These are phyloP conservation scores for Rhinella marina DNA, from an alignment of 2,797 vertebrate genomes.

Conservation along the genomic window DNA sequence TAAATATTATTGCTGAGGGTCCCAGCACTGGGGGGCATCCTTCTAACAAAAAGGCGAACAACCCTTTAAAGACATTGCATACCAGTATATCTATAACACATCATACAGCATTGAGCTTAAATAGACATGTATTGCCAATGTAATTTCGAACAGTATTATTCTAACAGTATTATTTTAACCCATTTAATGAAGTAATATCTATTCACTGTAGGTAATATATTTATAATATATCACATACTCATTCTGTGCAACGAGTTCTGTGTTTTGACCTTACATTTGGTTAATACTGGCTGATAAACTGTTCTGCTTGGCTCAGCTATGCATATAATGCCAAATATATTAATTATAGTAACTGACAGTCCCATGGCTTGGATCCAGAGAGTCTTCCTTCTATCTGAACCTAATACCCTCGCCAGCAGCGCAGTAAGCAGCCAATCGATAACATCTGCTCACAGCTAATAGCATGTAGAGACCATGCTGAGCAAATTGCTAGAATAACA, in stretches of 20 bases:
- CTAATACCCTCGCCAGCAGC: neutral
- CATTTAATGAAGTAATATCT: slow-evolving; percentile 6
- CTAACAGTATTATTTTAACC: slow-evolving; percentile 29
- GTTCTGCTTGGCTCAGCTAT: slow-evolving; percentile 36
- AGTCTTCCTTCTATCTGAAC: neutral
- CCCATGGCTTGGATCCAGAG: neutral
- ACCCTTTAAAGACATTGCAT: neutral
- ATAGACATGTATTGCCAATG: neutral
- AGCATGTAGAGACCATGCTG: neutral
- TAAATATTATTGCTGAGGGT: neutral
- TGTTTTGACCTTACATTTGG: slow-evolving; percentile 30
- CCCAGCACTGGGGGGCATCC: too few relatives aligned
- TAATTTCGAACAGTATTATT: slow-evolving; percentile 31
- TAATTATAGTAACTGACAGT: neutral
- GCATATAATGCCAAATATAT: neutral
- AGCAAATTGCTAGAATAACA: neutral
- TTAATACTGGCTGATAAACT: slow-evolving; percentile 21
- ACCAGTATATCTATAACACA: too few relatives aligned
- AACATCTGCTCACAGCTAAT: slow-evolving; percentile 9
- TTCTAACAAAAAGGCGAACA: neutral
- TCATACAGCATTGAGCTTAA: too few relatives aligned
- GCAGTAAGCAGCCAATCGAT: slow-evolving; percentile 17
- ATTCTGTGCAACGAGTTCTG: neutral
- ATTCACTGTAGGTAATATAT: neutral
- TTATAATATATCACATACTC: neutral